Evolutionary conservation across 2,888 invertebrate species (phyloP), one percentile per base, ranked within the genome.

Genomic region (Endotricha flammealis): DNA sequence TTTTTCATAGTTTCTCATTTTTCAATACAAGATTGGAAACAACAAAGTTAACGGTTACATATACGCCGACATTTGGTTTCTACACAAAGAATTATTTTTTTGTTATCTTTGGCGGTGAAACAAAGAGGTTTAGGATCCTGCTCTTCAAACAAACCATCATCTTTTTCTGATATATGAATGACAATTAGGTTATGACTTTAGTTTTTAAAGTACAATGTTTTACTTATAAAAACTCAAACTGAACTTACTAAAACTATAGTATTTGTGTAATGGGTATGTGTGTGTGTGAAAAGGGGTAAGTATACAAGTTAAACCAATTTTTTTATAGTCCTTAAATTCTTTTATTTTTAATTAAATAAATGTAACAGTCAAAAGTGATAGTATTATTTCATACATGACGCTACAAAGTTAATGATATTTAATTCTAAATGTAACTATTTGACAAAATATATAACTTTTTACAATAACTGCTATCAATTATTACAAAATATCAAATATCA

Each of bases 321-420:
- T 36, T 42, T 36, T 25, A 36, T 41, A 29, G 10, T 27, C 1
- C 17, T 23, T 30, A 34, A 12, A 38, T 69, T 62, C 53, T 60
- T 74, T 77, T 64, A 67, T 71, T 79, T 70, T 66, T 60, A 57
- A 62, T 61, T 71, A 65, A 68, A 66, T 69, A 70, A 64, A 48
- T 57, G 57, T 73, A 81, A 78, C 78, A 76, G 67, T 79, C 70
- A 62, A 68, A 66, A 62, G 44, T 60, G 42, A 48, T 57, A 50
- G 59, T 65, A 60, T 58, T 67, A 55, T 54, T 57, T 60, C 57
- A 57, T 60, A 58, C 45, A 53, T 20, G 7, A 2, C 2, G 52
- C 57, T 56, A 59, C 49, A 57, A 44, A 64, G 53, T 54, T 41
- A 53, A 56, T 52, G 60, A 57, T 46, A 53, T 33, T 41, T 36